Base-by-base conservation (phyloP, 1,140 invertebrate species). In the Brachystomella parvula region DNA sequence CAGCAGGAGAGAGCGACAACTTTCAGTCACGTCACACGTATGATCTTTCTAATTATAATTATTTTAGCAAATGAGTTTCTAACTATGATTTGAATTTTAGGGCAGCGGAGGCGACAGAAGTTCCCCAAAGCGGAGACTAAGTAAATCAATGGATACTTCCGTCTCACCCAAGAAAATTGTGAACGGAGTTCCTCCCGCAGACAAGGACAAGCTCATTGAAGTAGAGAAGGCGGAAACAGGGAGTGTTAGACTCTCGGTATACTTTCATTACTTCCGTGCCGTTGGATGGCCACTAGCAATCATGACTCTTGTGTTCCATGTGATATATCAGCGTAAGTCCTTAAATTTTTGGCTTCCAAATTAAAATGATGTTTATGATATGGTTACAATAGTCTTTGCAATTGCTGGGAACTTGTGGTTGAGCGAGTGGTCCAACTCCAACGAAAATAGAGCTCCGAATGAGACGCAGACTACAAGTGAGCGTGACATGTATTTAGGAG, bases 401-500 rank as follows among this genome's bases (percentile, higher is more conserved):
- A 58, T 70, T 30, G 68, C 64, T 1, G 66, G 64, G 3, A 74
- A 72, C 56, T 39, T 69, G 19, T 74, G 70, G 72, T 31, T 74
- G 1, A 47, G 49, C 0, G 15, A 17, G 15, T 73, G 72, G 72
- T 62, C 64, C 1, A 68, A 71, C 63, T 87, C 88, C 71, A 30
- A 63, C 24, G 64, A 67, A 2, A 74, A 76, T 47, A 1, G 44
- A 28, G 66, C 53, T 32, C 74, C 72, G 3, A 73, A 72, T 47
- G 68, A 67, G 26, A 74, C 73, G 1, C 53, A 53, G 30, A 62
- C 65, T 21, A 64, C 64, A 26, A 2, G 74, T n/a, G 81, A 82
- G 73, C 79, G 89, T 67, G 85, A 94, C 77, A 81, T 90, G 77
- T 92, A 93, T 76, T 82, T 96, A 53, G 89, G 89, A 70, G 88